Percentiles rank a stretch among this genome's conserved stretches.
Conservation (phyloP, 2,888 invertebrate species). For the Amiota communis region DNA sequence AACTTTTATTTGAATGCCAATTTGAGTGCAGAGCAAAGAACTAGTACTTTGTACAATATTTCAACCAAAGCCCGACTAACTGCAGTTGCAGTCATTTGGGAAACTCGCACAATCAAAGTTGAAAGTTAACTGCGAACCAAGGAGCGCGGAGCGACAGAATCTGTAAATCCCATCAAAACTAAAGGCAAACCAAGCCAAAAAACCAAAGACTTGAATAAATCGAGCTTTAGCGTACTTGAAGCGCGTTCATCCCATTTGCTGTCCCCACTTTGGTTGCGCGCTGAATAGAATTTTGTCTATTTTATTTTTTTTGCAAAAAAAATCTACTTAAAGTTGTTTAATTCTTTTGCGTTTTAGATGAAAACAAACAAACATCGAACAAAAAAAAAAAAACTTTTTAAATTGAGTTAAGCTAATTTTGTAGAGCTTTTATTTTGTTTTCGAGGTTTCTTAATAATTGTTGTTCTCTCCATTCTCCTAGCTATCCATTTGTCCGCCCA, state of each 20-base stretch:
- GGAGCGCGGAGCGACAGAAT: background rate
- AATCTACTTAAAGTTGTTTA: conserved; percentile 65
- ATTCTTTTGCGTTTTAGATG: conserved; percentile 52
- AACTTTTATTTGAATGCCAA: too few relatives aligned
- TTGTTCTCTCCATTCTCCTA: background rate
- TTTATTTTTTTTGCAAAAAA: conserved; percentile 24
- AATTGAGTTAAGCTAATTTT: conserved; percentile 30
- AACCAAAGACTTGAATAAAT: conserved; percentile 22
- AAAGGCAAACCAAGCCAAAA: conserved; percentile 9
- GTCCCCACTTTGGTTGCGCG: background rate
- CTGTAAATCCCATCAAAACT: conserved; percentile 5
- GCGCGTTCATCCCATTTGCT: background rate
- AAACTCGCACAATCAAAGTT: too few relatives aligned
- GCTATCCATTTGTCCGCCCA: too few relatives aligned
- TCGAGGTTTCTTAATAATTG: conserved; percentile 28
- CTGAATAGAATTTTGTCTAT: conserved; percentile 8
- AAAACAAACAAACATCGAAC: conserved; percentile 7
- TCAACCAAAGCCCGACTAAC: too few relatives aligned
- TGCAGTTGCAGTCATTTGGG: too few relatives aligned
- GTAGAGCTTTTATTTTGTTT: conserved; percentile 21
- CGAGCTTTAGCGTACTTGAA: conserved; percentile 14
- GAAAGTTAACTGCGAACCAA: too few relatives aligned
- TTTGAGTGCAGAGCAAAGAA: too few relatives aligned
- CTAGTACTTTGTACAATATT: too few relatives aligned
- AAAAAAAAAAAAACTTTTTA: conserved; percentile 20